phyloP scores from a whole-genome alignment of 1,140 invertebrate species.

The Protaetia brevitarsis region DNA sequence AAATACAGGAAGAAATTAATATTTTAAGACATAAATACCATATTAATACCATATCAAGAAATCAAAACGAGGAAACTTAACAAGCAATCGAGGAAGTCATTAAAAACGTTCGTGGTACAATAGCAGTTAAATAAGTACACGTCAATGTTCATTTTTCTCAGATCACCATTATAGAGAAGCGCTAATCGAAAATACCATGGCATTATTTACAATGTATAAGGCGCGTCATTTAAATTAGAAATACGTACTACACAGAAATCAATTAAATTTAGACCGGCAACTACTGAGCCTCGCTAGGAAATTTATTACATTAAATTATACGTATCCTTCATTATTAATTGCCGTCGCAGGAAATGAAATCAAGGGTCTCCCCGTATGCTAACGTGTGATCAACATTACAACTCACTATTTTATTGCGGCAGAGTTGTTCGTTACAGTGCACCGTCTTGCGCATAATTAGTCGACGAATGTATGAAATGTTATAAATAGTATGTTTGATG shows the following conservation, averaged over 20 bases:
- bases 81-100: too few species aligned
- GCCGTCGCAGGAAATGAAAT: neutral
- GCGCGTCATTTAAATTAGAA: neutral
- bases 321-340: neutral
- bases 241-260: neutral
- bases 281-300: neutral
- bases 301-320: neutral
- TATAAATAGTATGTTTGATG: constrained; percentile 6
- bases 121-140: too few species aligned
- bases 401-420: neutral
- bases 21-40: too few species aligned
- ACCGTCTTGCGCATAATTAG: neutral
- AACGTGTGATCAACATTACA: neutral
- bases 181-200: neutral
- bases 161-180: too few species aligned
- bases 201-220: too few species aligned
- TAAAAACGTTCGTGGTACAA: too few species aligned
- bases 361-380: neutral
- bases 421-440: neutral
- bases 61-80: too few species aligned
- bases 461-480: neutral
- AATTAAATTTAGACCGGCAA: neutral
- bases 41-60: too few species aligned
- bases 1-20: too few species aligned
- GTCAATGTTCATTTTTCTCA: too few species aligned